Evolutionary conservation across 2,113 vertebrate species (phyloP).

Genomic region (Stictonetta naevosa): DNA sequence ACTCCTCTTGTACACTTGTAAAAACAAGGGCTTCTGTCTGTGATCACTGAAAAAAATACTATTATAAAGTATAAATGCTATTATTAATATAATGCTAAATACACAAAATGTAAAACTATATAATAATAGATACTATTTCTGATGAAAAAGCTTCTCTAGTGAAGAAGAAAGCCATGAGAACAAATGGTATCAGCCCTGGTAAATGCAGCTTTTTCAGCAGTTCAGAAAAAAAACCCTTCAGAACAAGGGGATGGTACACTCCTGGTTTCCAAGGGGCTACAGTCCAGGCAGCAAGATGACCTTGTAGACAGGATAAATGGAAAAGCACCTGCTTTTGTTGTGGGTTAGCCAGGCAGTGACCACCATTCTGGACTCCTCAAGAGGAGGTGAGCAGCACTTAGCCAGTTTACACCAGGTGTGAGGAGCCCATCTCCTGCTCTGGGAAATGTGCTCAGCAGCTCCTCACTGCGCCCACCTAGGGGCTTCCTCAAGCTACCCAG

Average conservation of each 20-base stretch:
- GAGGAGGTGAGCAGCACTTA: background rate
- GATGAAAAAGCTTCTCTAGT: background rate
- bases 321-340: background rate
- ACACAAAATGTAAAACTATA: too few species aligned
- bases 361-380: rapidly evolving
- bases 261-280: background rate
- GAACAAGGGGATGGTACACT: background rate
- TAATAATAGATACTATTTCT: background rate
- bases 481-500: background rate
- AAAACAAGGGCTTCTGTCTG: background rate
- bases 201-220: background rate
- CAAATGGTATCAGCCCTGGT: background rate
- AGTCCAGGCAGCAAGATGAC: background rate
- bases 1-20: background rate
- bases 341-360: rapidly evolving
- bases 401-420: too few species aligned
- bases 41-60: background rate
- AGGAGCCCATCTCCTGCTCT: background rate
- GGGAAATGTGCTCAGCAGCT: rapidly evolving
- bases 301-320: background rate
- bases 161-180: background rate
- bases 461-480: rapidly evolving
- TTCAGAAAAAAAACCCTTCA: background rate
- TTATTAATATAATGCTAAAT: background rate
- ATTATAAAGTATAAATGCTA: background rate